Base-by-base conservation (phyloP, 2,797 vertebrate genomes). In the Darevskia mixta region DNA sequence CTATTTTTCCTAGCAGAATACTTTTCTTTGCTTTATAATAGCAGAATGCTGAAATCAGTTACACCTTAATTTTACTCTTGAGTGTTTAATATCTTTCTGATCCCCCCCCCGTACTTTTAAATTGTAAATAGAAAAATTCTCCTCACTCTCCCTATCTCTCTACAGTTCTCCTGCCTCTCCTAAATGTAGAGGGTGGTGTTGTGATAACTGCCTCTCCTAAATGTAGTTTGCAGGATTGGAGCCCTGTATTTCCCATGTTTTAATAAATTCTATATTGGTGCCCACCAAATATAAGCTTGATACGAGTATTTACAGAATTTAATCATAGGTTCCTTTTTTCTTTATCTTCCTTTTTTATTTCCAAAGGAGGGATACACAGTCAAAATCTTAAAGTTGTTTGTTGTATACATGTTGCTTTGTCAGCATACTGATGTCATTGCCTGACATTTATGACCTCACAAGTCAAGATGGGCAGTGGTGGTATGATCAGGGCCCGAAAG, bases 381-480 rank as follows among this genome's bases (percentile, higher is more conserved):
- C 35, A 35, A 81, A 20, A 80, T 85, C 23, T 41, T 66, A 43
- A 86, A 90, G 88, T 91, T 82, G 81, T 92, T 87, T 78, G 69
- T 93, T 49, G 49, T 49, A 94, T 93, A 86, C 32, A 67, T 29
- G 35, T 20, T 38, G 25, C n/a, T 38, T 23, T 82, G 0, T 25
- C 35, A 9, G 3, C 4, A 7, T 41, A 64, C 10, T 93, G 90
- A 91, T 91, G 84, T 91, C 87, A 87, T 89, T 92, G 88, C 45
- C 88, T 93, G 75, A 5, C 64, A 45, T 9, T 1, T 85, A 25
- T 86, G 88, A 91, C 87, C 78, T 93, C 89, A 84, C 0, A 5
- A 45, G 79, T 88, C 91, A 84, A 85, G 85, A 11, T 1, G 92
- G 91, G 92, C 86, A 3, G 10, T 41, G 58, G 75, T 92, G 35